phyloP scores from a whole-genome alignment of 2,797 vertebrate genomes.

The Myotis vivesi region DNA sequence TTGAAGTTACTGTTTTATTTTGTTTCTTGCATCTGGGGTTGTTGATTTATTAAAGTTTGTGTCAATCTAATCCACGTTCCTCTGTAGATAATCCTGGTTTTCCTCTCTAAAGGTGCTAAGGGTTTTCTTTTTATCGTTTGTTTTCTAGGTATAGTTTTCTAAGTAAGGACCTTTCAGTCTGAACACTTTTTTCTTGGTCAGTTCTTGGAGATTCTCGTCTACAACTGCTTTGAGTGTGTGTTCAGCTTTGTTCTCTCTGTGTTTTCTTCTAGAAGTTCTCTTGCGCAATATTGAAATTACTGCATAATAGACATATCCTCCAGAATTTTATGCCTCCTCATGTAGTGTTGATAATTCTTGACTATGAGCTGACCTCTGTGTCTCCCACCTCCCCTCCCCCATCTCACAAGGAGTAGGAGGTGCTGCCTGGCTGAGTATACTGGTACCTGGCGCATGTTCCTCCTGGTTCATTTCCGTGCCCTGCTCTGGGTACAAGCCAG shows the following conservation, averaged over 20 bases:
- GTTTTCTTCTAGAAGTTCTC: conserved; percentile 2
- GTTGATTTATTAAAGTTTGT: background rate
- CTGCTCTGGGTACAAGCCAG: background rate
- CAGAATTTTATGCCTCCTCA: background rate
- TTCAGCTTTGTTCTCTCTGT: background rate
- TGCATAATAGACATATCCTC: background rate
- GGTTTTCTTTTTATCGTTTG: conserved; percentile 22
- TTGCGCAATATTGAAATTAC: background rate
- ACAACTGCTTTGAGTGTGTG: background rate
- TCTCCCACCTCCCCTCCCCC: background rate
- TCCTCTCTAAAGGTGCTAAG: background rate
- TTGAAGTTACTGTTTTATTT: background rate
- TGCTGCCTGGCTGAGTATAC: background rate
- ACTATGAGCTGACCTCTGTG: background rate
- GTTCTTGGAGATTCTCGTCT: conserved; percentile 7
- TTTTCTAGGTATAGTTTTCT: background rate
- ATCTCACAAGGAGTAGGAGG: background rate
- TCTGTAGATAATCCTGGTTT: background rate
- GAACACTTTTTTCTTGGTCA: background rate
- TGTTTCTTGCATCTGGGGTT: background rate
- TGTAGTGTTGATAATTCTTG: background rate
- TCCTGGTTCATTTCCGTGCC: background rate
- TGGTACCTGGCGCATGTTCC: background rate
- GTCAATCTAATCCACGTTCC: background rate
- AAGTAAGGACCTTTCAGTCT: background rate